Percentiles rank a stretch among this genome's conserved stretches.
Conservation (phyloP, 53 echinoderm and acorn worm genomes). For the Luidia sarsii region DNA sequence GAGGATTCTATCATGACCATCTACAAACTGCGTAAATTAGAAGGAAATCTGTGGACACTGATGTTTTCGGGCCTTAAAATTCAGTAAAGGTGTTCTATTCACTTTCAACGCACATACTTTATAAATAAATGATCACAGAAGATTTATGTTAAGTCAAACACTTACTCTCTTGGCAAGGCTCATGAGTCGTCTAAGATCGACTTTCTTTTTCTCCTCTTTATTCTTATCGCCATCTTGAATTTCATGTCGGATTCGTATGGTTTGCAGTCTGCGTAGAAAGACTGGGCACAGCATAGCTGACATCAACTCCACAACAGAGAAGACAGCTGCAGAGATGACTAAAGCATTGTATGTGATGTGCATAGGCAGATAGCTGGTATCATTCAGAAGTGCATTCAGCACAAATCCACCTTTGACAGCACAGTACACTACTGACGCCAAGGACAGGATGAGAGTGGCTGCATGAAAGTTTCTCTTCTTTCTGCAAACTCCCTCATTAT, state of each 20-base stretch:
- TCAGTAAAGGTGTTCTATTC: too few relatives aligned
- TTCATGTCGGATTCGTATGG: constrained; percentile 73
- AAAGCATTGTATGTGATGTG: constrained; percentile 81
- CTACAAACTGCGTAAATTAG: too few relatives aligned
- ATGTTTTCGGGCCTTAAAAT: too few relatives aligned
- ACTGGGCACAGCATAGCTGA: constrained; percentile 54
- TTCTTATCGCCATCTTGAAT: constrained; percentile 62
- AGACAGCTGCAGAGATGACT: constrained; percentile 75
- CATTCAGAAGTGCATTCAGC: constrained; percentile 61
- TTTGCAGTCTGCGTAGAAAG: constrained; percentile 68
- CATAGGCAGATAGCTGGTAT: constrained; percentile 62
- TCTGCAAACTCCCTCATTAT: constrained; percentile 34
- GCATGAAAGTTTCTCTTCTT: constrained; percentile 59
- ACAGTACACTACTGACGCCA: constrained; percentile 71
- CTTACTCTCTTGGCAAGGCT: constrained; percentile 81
- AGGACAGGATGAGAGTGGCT: constrained; percentile 62
- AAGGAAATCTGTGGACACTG: too few relatives aligned
- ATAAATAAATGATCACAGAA: too few relatives aligned
- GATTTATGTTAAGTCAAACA: neutral
- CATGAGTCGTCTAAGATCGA: constrained; percentile 65
- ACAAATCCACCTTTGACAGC: constrained; percentile 83
- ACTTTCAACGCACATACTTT: too few relatives aligned
- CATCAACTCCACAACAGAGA: constrained; percentile 76
- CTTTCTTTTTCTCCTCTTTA: constrained; percentile 52
- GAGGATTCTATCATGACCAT: too few relatives aligned